Evolutionary conservation across 1,140 invertebrate genomes (phyloP).

Genomic region (Calliopsis andreniformis): DNA sequence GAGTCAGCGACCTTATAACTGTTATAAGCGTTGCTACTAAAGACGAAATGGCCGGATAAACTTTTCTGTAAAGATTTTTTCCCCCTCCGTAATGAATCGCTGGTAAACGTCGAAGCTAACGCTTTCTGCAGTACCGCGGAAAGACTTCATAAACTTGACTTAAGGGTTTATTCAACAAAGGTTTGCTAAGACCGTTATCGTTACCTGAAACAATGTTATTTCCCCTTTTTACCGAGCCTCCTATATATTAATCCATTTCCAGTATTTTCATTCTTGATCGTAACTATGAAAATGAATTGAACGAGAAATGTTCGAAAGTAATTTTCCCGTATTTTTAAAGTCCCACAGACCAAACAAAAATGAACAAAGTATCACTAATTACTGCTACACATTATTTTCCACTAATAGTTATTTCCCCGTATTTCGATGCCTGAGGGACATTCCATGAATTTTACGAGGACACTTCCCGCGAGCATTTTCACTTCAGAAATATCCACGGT

Average conservation of each 20-base stretch:
- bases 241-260: too few relatives aligned
- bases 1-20: constrained; percentile 17
- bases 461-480: neutral
- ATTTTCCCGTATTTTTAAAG: too few relatives aligned
- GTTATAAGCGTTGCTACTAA: neutral
- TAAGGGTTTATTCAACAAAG: neutral
- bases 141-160: neutral
- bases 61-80: constrained; percentile 11
- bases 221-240: too few relatives aligned
- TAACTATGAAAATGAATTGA: too few relatives aligned
- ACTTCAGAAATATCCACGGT: neutral
- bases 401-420: neutral
- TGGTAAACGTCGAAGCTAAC: neutral
- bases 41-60: constrained; percentile 26
- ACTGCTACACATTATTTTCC: too few relatives aligned
- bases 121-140: neutral
- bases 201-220: neutral
- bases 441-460: neutral
- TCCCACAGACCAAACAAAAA: too few relatives aligned
- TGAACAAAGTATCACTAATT: too few relatives aligned
- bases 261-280: too few relatives aligned
- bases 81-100: neutral
- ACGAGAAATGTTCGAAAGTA: too few relatives aligned
- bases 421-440: neutral
- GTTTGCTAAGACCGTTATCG: neutral